Base-by-base conservation (phyloP, 2,888 invertebrate species). In the Mycalesis mineus region DNA sequence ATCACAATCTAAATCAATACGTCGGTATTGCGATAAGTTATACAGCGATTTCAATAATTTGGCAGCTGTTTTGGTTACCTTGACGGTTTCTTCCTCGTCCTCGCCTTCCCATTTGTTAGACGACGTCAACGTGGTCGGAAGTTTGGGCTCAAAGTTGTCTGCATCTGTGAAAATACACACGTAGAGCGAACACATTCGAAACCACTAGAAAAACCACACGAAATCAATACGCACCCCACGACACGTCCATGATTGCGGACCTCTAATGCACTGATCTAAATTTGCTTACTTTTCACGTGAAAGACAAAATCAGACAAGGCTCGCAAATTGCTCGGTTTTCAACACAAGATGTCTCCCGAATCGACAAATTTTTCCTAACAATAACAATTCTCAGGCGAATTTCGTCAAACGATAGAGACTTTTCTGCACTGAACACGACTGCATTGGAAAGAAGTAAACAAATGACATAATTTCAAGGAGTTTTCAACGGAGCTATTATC, bases 41-140 rank as follows among this genome's bases (percentile, higher is more conserved):
- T 45, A 37, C 65, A 65, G 66, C 62, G 59, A 33, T 36, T 50
- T 41, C 22, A 53, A 69, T 68, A 63, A 70, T 72, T 85, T 88
- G 88, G 87, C 88, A 85, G 62, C 63, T 55, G 59, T 60, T 62
- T 60, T 56, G 36, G 64, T 84, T 80, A 96, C 96, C 93, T 96
- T 95, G 70, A 96, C 95, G 69, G 93, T 93, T 54, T 96, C 96
- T 58, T 96, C 96, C 76, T 95, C 96, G 81, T 96, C 96, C 77
- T 96, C 96, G 72, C 96, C 96, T 82, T 95, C 95, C 96, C 96
- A 96, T 91, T 93, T 95, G 88, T 94, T 95, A 63, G 84, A 80
- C 74, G 78, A 68, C 68, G 91, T 84, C 83, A 92, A 88, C 78
- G 90, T 90, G 81, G 91, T 88, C 72, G 92, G 91, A 68, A 91